Base-by-base conservation (phyloP, 2,797 vertebrate species). In the Morelia viridis region DNA sequence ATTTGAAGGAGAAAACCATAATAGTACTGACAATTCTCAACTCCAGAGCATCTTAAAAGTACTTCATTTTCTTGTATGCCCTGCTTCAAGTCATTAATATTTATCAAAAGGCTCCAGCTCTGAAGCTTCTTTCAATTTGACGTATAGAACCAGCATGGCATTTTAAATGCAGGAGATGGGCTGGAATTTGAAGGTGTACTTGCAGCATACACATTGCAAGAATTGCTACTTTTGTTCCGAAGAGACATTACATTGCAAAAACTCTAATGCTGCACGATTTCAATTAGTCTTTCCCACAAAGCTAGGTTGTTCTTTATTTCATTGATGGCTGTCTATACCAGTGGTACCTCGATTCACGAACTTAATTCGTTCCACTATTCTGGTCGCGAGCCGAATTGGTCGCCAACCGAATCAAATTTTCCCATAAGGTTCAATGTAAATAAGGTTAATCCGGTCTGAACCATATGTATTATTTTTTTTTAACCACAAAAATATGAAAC, bases 1-100 rank as follows among this genome's bases (percentile, higher is more conserved):
- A 96, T 96, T 95, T 94, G 94, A 95, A 95, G 94, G 95, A 95
- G 90, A 87, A 95, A 96, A 95, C 94, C 94, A 96, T 94, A 96
- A 96, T 95, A 96, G 93, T 94, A 92, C 89, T 0, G 0, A 89
- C 93, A 94, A 89, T 96, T 96, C 96, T 92, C 92, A 91, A 94
- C 88, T 93, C 91, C 93, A 17, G 53, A 95, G 94, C 89, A 87
- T 96, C 95, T 94, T 89, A 93, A 96, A 93, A 95, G 92, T 90
- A 91, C 89, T 95, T 89, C 90, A 90, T 50, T 89, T 91, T 92
- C 93, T 89, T 35, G 80, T 61, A 90, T 83, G 95, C 53, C 90
- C 64, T 17, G 56, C 89, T 89, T 89, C 90, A 28, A 35, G 28
- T 62, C n/a, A 83, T 93, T 93, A 94, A 56, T 94, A 93, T 95